These are phyloP conservation scores for Mesodorylaimus sp. DNA, from an alignment of 2,888 invertebrate genomes.

Conservation along the genomic window DNA sequence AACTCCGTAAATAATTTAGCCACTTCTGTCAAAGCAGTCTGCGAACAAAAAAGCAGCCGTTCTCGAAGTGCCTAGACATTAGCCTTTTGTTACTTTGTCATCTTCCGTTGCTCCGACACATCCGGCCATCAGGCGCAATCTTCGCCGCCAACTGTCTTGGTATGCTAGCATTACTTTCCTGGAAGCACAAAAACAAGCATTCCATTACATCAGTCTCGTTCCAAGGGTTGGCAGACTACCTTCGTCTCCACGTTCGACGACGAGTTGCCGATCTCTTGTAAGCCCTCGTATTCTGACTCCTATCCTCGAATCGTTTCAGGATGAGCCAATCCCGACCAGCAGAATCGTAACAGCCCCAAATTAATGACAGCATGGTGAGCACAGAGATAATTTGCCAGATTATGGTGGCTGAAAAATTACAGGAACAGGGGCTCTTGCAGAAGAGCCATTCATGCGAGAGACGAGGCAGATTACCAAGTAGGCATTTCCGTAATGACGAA, in stretches of 20 bases:
- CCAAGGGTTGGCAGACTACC: too few relatives aligned
- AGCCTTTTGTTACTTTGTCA: conserved; percentile 6
- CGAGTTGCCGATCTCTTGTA: conserved; percentile 53
- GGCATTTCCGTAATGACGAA: not conserved
- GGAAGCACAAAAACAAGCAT: conserved; percentile 26
- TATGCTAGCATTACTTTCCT: conserved; percentile 69
- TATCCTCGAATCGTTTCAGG: conserved; percentile 65
- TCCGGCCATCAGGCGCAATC: conserved; percentile 60
- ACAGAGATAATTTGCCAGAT: conserved; percentile 36
- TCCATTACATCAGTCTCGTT: too few relatives aligned
- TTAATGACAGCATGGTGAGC: conserved; percentile 49
- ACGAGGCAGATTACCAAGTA: too few relatives aligned
- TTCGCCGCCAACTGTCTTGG: conserved; percentile 67
- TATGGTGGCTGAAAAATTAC: conserved; percentile 11
- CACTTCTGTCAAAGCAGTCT: conserved; percentile 66
- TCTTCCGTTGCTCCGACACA: conserved; percentile 43
- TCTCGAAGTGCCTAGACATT: conserved; percentile 6
- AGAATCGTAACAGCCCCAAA: conserved; percentile 68
- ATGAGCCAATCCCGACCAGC: conserved; percentile 76
- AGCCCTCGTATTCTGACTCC: conserved; percentile 47
- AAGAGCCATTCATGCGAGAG: too few relatives aligned
- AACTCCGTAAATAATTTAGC: conserved; percentile 63
- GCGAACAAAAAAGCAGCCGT: conserved; percentile 15
- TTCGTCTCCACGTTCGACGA: conserved; percentile 58
- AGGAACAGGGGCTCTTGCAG: not conserved